These are phyloP conservation scores for Caenorhabditis angaria DNA, from an alignment of 2,888 invertebrate genomes.

Conservation along the genomic window DNA sequence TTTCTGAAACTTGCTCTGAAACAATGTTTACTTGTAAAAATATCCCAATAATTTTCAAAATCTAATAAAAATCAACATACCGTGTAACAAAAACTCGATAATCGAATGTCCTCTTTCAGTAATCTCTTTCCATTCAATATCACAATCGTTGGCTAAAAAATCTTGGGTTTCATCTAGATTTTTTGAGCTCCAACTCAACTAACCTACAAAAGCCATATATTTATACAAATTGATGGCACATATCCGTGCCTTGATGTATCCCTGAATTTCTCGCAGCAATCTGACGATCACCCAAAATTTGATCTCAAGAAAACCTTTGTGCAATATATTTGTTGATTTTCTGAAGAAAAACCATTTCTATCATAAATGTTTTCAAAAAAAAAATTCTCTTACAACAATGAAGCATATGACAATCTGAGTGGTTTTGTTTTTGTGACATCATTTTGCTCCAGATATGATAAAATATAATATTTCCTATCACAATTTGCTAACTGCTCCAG, in stretches of 20 bases:
- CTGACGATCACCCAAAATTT: neutral
- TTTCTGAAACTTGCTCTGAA: too few species aligned
- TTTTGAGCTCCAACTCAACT: too few species aligned
- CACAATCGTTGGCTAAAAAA: conserved; percentile 7
- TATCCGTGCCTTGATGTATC: neutral
- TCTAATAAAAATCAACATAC: neutral
- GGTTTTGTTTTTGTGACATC: neutral
- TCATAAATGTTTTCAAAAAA: neutral
- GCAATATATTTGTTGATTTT: neutral
- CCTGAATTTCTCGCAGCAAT: neutral
- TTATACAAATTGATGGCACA: conserved; percentile 2
- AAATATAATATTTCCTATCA: conserved; percentile 9
- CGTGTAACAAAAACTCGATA: neutral
- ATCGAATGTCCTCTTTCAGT: neutral
- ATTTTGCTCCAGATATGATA: conserved; percentile 7
- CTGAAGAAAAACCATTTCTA: neutral
- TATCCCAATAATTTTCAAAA: neutral
- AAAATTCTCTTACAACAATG: neutral
- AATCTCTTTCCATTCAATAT: conserved; percentile 4
- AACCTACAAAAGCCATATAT: neutral
- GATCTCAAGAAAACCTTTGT: neutral
- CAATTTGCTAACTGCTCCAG: conserved; percentile 7
- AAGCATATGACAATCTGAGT: neutral
- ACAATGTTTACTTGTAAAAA: too few species aligned
- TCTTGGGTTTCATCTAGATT: neutral